Conservation (phyloP, 1,140 invertebrate species). For the Calephelis nemesis region DNA sequence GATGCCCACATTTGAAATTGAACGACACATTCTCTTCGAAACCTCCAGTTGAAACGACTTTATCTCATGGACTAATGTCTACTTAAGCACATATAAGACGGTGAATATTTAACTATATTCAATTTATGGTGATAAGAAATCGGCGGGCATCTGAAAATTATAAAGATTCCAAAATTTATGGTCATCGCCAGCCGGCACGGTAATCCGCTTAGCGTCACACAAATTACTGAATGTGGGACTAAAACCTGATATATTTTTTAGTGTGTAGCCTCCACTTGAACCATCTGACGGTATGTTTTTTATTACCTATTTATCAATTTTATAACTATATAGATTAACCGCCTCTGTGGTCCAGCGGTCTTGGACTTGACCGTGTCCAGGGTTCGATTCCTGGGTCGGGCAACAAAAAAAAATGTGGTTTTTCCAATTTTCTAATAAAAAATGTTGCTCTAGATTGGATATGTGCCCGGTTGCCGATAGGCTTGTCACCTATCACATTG, state of each 20-base stretch:
- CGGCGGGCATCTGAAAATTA: conserved; percentile 66
- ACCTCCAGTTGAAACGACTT: conserved; percentile 59
- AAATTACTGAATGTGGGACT: conserved; percentile 74
- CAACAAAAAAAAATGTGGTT: too few relatives aligned
- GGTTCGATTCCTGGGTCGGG: too few relatives aligned
- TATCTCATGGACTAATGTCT: conserved; percentile 65
- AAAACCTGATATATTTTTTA: conserved; percentile 76
- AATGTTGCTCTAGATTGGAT: too few relatives aligned
- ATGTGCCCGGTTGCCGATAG: too few relatives aligned
- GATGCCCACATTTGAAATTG: too few relatives aligned
- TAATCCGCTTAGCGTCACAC: conserved; percentile 70
- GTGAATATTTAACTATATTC: conserved; percentile 73
- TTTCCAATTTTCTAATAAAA: too few relatives aligned
- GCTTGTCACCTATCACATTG: too few relatives aligned
- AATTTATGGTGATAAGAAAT: conserved; percentile 74
- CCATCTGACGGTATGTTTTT: conserved; percentile 37
- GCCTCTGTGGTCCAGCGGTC: too few relatives aligned
- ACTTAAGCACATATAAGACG: conserved; percentile 58
- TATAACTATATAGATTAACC: conserved; percentile 6
- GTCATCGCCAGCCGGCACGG: conserved; percentile 33
- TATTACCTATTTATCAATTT: conserved; percentile 18
- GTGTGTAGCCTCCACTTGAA: conserved; percentile 45
- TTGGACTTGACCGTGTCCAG: too few relatives aligned
- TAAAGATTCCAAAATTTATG: conserved; percentile 77
- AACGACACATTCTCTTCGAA: conserved; percentile 22